Evolutionary conservation across 2,888 invertebrate genomes (phyloP).

Genomic region (Aphodius granarius): DNA sequence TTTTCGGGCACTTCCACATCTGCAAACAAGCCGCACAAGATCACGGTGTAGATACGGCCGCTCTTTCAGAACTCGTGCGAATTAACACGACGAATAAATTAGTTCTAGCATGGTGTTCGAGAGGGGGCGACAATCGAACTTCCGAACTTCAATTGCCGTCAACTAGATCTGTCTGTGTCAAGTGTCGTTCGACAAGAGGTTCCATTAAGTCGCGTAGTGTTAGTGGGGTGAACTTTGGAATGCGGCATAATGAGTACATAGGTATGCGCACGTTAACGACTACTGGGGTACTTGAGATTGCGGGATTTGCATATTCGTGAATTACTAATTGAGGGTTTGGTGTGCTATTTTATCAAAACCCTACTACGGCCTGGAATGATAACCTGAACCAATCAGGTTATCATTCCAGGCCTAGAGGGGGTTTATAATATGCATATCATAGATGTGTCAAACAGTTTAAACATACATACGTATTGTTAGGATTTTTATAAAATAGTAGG

Average conservation of each 20-base stretch:
- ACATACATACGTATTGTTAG: too few relatives aligned
- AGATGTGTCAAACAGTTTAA: too few relatives aligned
- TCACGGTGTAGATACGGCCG: background rate
- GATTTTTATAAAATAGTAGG: too few relatives aligned
- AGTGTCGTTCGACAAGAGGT: background rate
- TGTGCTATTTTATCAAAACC: background rate
- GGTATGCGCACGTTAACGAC: background rate
- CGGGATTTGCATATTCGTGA: background rate
- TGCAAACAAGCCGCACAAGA: background rate
- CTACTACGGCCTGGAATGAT: too few relatives aligned
- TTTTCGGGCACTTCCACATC: background rate
- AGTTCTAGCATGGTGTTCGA: background rate
- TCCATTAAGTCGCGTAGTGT: background rate
- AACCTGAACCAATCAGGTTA: too few relatives aligned
- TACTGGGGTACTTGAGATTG: background rate
- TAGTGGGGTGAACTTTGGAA: background rate
- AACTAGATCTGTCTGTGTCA: background rate
- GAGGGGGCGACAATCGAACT: background rate
- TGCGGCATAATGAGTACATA: background rate
- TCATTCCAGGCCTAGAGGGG: too few relatives aligned
- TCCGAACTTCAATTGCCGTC: background rate
- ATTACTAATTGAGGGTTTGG: background rate
- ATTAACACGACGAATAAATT: background rate
- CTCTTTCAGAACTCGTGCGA: background rate
- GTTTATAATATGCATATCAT: too few relatives aligned